Percentiles rank a stretch among this genome's conserved stretches.
Evolutionary conservation across 35 echinoderm and acorn worm species (phyloP).

Genomic region (Stichopus chloronotus): DNA sequence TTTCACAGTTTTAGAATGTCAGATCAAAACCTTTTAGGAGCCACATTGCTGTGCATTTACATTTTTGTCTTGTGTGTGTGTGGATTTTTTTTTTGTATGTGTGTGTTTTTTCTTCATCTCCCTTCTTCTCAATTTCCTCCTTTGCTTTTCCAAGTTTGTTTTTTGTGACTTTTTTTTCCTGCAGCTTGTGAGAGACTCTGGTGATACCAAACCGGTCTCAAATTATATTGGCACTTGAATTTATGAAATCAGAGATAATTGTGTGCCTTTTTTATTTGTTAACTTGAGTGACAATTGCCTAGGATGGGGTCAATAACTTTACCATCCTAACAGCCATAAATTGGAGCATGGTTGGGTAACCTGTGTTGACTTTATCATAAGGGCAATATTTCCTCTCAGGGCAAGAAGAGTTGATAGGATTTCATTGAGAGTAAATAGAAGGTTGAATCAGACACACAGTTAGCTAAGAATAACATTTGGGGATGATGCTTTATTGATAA

Average conservation of each 20-base stretch:
- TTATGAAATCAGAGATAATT: conserved; percentile 62
- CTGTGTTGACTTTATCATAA: conserved; percentile 56
- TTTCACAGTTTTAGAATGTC: background rate
- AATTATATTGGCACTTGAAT: conserved; percentile 58
- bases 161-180: background rate
- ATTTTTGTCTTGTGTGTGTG: background rate
- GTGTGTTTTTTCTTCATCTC: background rate
- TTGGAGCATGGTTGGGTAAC: conserved; percentile 58
- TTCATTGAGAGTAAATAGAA: conserved; percentile 54
- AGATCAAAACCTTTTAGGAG: conserved; percentile 4
- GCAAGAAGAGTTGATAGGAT: conserved; percentile 52
- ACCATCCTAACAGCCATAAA: conserved; percentile 44
- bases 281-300: conserved; percentile 57
- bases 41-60: background rate
- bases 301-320: conserved; percentile 44
- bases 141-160: background rate
- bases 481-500: conserved; percentile 45
- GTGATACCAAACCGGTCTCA: conserved; percentile 43
- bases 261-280: conserved; percentile 55
- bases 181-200: background rate
- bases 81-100: background rate
- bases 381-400: conserved; percentile 58
- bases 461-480: conserved; percentile 60
- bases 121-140: background rate
- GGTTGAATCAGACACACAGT: conserved; percentile 35